Base-by-base conservation (phyloP, 2,113 vertebrate species). In the Cebus imitator region DNA sequence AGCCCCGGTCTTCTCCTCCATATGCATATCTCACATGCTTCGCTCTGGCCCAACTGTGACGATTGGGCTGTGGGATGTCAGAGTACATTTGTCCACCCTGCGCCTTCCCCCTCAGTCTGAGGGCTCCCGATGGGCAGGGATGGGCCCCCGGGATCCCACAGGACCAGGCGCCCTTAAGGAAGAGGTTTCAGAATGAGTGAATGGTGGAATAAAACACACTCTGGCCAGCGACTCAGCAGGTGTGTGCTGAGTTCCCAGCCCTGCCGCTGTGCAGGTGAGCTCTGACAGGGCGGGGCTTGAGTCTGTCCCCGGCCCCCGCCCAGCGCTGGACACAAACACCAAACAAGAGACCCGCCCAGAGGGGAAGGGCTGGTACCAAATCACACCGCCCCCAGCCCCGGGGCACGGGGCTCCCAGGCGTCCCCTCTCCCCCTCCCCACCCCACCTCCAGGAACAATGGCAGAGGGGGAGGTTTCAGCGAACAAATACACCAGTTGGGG, bases 401-500 rank as follows among this genome's bases (percentile, higher is more conserved):
- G 58, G 32, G 55, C 80, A 16, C 18, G n/a, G 8, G 55, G 57
- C 68, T 82, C 25, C 27, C 40, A 16, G 16, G 72, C 37, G 37
- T 20, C n/a, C 50, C 18, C 57, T 37, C 40, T 40, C 30, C 18
- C 32, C 50, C 21, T 9, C 35, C 12, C 87, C 1, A 0, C 40
- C 76, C 83, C 30, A 16, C 32, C 55, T 79, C 64, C 14, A 1
- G 85, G 75, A 80, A 93, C 79, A 85, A 43, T 11, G 30, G 3
- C 0, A 7, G 30, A 55, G 16, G 2, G 25, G 0, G 68, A 21
- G 58, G 2, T 1, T 3, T 21, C 40, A 5, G 23, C 2, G 30
- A 45, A 17, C 90, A 4, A 5, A 14, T 21, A 14, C 21, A 17
- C 8, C 1, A 25, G 30, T 0, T 9, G 37, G 35, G 43, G 32